Evolutionary conservation across 2,797 vertebrate genomes (phyloP), one percentile per base, ranked within the genome.

Genomic region (Thalassophryne amazonica): DNA sequence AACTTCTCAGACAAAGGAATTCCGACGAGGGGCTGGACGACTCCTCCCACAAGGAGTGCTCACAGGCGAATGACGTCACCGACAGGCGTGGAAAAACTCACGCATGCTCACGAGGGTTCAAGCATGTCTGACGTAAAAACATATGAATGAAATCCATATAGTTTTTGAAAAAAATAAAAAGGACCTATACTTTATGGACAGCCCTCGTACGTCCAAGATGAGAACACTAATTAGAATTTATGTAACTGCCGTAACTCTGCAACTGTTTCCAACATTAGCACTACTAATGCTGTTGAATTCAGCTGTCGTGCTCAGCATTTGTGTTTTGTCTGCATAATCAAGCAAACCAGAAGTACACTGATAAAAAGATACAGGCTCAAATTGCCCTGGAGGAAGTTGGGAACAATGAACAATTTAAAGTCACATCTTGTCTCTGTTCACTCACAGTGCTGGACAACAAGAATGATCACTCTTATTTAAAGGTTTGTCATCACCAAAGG

Each of bases 301-400:
- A 11, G 54, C 48, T 69, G 49, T 68, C 39, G 33, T 28, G 16
- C 49, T 68, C 28, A 49, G 24, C 80, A 53, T 76, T 79, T 80
- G 80, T 92, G 90, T 92, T 92, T 86, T 89, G 90, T 89, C 91
- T 92, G 66, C 79, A 87, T 79, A 92, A 92, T 92, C 90, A 92
- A 85, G 89, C 71, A 73, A 78, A 75, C 81, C 81, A 87, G 73
- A 83, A 87, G 84, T 82, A 80, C 84, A 82, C 85, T 78, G 88
- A 90, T 91, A 59, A 60, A 81, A 71, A 69, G 86, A 91, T 89
- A 86, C 53, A 54, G 53, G 60, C 52, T 67, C 73, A 83, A 86
- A 88, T 88, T 80, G 79, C 77, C 70, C 41, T 49, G 42, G 69
- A 91, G 89, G 91, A 91, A 91, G 77, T 29, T 0, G 54, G 50